Base-by-base conservation (phyloP, 2,113 vertebrate species). In the Semnornis frantzii region DNA sequence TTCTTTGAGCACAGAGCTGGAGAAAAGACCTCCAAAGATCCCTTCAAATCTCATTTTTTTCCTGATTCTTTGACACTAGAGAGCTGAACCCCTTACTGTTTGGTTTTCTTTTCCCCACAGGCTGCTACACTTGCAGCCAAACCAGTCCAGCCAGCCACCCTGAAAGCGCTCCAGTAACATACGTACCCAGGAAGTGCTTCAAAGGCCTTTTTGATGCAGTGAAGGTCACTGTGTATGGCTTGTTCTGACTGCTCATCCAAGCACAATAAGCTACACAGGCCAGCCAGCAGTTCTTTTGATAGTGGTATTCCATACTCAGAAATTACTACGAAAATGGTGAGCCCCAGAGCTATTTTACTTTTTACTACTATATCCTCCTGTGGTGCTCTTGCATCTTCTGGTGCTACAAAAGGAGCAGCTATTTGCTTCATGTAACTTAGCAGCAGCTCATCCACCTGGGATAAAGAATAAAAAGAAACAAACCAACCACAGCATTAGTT, bases 401-500 rank as follows among this genome's bases (percentile, higher is more conserved):
- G 13, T 0, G 34, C 23, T 42, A 94, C 12, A 59, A 96, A 94
- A 1, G 87, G 83, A 1, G 0, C 9, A 27, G 85, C 74, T 12
- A 76, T 42, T 54, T 80, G 55, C 27, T 0, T 69, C 33, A 98
- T 8, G 3, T 82, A 70, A 0, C 39, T 2, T 10, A 96, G 83
- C 42, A 98, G 90, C 64, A 97, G 27, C 0, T 14, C 9, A 8
- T 79, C 68, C 83, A 98, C 97, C 98, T 98, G 79, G 16, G 14
- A 76, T 28, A 83, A 50, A 65, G 34, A n/a, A 46, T 18, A 28
- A 66, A 73, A 66, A 73, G n/a, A 89, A 77, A 80, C 8, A 62
- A 55, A 75, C 6, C 74, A 74, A 44, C 3, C 37, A 64, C 30
- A 77, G 8, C 27, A 24, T 85, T 57, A 55, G 71, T 4, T 24